These are phyloP conservation scores for Dromiciops gliroides DNA, from an alignment of 2,113 vertebrate species.

Conservation along the genomic window DNA sequence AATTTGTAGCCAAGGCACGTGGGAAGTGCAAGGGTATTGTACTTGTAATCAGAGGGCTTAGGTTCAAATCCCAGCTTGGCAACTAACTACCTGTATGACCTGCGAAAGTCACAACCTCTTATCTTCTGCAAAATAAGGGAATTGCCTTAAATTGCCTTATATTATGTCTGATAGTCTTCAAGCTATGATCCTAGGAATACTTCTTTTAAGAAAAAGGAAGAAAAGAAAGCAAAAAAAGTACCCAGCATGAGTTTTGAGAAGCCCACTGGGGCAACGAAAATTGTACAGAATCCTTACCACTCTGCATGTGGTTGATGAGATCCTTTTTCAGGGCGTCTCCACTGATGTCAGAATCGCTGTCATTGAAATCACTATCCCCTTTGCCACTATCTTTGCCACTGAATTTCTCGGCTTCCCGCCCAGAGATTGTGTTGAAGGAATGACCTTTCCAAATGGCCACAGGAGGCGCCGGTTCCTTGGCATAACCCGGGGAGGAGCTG, in stretches of 20 bases:
- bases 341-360: constrained; percentile 97
- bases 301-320: constrained; percentile 91
- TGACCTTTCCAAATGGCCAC: constrained; percentile 97
- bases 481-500: constrained; percentile 87
- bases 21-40: not conserved
- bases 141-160: not conserved
- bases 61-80: not conserved
- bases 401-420: constrained; percentile 93
- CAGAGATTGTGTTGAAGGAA: constrained; percentile 94
- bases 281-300: constrained; percentile 84
- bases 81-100: not conserved
- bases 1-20: not conserved
- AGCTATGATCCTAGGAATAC: not conserved
- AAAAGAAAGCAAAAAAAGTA: not conserved
- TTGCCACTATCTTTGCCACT: constrained; percentile 99
- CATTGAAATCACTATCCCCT: constrained; percentile 98
- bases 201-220: not conserved
- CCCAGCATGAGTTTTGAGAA: not conserved
- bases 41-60: not conserved
- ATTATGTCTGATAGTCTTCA: not conserved
- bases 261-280: not conserved
- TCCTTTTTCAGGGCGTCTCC: constrained; percentile 95
- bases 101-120: not conserved
- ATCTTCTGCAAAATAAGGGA: not conserved
- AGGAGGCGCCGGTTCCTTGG: constrained; percentile 89